Percentiles rank a stretch among this genome's conserved stretches.
These are phyloP conservation scores for Macaria notata DNA, from an alignment of 2,888 invertebrate species.

Conservation along the genomic window DNA sequence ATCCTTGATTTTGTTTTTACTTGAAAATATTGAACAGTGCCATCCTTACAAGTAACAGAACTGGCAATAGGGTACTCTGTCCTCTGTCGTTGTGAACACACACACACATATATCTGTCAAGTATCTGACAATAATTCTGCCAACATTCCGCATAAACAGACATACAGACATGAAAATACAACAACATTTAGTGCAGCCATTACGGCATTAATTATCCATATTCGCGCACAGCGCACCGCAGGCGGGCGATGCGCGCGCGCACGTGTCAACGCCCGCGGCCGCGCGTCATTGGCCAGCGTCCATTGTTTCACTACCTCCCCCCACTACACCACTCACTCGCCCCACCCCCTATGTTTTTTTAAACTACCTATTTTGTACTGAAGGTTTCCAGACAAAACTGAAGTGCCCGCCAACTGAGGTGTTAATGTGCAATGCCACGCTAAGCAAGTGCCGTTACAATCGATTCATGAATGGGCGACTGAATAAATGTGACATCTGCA, in stretches of 20 bases:
- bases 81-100: too few relatives aligned
- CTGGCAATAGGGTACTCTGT: too few relatives aligned
- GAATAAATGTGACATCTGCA: too few relatives aligned
- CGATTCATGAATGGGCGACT: too few relatives aligned
- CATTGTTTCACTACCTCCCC: constrained; percentile 54
- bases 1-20: neutral
- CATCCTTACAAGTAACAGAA: too few relatives aligned
- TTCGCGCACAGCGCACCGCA: constrained; percentile 16
- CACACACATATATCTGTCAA: too few relatives aligned
- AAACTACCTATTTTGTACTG: constrained; percentile 23
- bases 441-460: too few relatives aligned
- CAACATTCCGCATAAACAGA: constrained; percentile 2
- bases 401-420: too few relatives aligned
- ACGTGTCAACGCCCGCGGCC: constrained; percentile 76
- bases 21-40: too few relatives aligned
- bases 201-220: constrained; percentile 27
- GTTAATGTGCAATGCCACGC: too few relatives aligned
- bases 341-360: constrained; percentile 28
- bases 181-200: constrained; percentile 6
- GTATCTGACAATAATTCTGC: too few relatives aligned
- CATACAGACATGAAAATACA: neutral
- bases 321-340: constrained; percentile 19
- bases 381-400: neutral
- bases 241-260: constrained; percentile 54
- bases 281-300: constrained; percentile 68